Conservation (phyloP, 2,113 vertebrate species). For the Trichechus manatus region DNA sequence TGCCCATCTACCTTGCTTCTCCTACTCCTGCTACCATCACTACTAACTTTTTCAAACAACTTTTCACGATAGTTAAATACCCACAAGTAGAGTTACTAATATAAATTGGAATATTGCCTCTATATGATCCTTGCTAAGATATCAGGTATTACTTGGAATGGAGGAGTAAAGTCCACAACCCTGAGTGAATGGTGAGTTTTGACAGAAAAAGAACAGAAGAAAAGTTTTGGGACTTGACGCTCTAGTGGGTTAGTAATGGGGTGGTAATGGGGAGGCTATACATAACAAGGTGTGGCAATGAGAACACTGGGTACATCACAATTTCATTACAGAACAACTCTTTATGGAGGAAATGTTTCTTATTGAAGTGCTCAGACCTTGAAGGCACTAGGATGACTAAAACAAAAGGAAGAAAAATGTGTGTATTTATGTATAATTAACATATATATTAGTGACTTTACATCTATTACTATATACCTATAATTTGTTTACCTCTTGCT, state of each 20-base stretch:
- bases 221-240: background rate
- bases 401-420: background rate
- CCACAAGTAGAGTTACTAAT: background rate
- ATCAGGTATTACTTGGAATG: background rate
- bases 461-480: background rate
- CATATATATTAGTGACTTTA: background rate
- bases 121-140: background rate
- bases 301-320: background rate
- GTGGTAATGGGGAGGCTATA: background rate
- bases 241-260: background rate
- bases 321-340: background rate
- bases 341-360: background rate
- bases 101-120: background rate
- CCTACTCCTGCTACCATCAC: background rate
- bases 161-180: background rate
- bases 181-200: background rate
- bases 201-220: background rate
- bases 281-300: background rate
- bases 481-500: background rate
- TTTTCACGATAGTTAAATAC: background rate
- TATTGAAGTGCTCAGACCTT: background rate
- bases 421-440: background rate
- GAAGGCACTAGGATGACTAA: background rate
- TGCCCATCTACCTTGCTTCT: background rate
- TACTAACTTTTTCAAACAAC: constrained; percentile 19